Evolutionary conservation across 2,797 vertebrate species (phyloP).

Genomic region (Muscicapa striata): DNA sequence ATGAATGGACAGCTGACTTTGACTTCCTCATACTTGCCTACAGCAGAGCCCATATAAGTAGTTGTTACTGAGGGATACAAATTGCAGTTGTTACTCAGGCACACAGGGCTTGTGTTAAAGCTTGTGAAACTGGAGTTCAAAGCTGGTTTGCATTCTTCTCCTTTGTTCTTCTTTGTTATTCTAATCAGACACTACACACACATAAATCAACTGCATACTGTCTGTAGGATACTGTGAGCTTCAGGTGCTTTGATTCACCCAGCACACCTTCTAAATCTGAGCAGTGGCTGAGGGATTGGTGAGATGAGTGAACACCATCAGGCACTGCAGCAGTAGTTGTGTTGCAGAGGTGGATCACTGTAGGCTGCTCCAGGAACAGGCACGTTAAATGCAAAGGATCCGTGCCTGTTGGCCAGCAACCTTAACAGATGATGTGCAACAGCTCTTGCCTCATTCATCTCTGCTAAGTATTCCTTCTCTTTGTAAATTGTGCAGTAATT

Average conservation of each 20-base stretch:
- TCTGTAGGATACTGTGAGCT: not conserved
- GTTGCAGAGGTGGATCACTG: not conserved
- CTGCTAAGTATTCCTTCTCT: not conserved
- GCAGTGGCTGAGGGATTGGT: not conserved
- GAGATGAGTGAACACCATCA: not conserved
- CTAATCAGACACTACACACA: not conserved
- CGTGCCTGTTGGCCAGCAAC: not conserved
- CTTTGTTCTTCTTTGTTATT: not conserved
- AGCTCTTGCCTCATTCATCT: not conserved
- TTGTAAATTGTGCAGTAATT: not conserved
- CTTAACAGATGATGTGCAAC: not conserved
- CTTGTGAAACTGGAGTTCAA: not conserved
- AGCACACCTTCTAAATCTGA: not conserved
- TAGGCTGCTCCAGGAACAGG: not conserved
- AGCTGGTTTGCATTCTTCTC: not conserved
- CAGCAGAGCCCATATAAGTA: not conserved
- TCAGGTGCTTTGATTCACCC: not conserved
- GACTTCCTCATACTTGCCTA: not conserved
- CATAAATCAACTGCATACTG: not conserved
- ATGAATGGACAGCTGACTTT: not conserved
- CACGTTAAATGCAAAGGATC: not conserved
- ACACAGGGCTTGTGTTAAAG: not conserved
- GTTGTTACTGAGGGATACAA: not conserved
- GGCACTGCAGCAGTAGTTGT: not conserved
- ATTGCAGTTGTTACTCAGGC: not conserved